Percentiles rank a stretch among this genome's conserved stretches.
Conservation (phyloP, 2,113 vertebrate genomes). For the Isichthys henryi region DNA sequence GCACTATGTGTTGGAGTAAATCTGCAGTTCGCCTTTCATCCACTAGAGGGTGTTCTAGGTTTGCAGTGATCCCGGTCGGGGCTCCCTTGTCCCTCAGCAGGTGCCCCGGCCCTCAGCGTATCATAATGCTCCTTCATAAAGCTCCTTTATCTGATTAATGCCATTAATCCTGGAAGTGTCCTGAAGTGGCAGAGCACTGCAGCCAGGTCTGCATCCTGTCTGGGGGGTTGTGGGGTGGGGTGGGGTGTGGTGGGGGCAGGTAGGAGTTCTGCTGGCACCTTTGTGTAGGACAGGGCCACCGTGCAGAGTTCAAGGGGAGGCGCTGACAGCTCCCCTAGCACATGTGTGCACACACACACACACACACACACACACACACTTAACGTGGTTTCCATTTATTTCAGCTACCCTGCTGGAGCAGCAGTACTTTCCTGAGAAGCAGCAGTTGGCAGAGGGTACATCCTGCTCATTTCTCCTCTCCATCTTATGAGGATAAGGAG, state of each 20-base stretch:
- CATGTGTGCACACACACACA: neutral
- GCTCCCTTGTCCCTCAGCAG: conserved; percentile 47
- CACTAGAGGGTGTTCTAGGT: conserved; percentile 84
- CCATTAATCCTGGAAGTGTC: conserved; percentile 80
- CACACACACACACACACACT: neutral
- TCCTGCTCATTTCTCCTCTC: conserved; percentile 5
- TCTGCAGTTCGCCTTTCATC: conserved; percentile 26
- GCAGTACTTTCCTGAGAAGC: conserved; percentile 77
- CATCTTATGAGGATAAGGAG: neutral
- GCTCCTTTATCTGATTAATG: conserved; percentile 83
- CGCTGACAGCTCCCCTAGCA: conserved; percentile 49
- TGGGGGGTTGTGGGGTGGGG: conserved; percentile 10
- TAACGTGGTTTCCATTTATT: conserved; percentile 18
- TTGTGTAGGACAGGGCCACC: conserved; percentile 33
- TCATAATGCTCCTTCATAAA: conserved; percentile 67
- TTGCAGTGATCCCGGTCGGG: conserved; percentile 28
- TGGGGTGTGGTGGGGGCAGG: conserved; percentile 37
- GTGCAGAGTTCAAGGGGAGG: conserved; percentile 36
- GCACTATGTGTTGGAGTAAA: neutral
- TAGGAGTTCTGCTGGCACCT: conserved; percentile 33
- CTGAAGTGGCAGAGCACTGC: conserved; percentile 63
- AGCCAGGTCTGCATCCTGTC: conserved; percentile 64
- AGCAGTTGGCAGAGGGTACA: conserved; percentile 75
- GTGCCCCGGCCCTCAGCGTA: conserved; percentile 54
- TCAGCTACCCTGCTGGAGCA: conserved; percentile 55